These are phyloP conservation scores for Dasypolia templi DNA, from an alignment of 2,888 invertebrate genomes.

Conservation along the genomic window DNA sequence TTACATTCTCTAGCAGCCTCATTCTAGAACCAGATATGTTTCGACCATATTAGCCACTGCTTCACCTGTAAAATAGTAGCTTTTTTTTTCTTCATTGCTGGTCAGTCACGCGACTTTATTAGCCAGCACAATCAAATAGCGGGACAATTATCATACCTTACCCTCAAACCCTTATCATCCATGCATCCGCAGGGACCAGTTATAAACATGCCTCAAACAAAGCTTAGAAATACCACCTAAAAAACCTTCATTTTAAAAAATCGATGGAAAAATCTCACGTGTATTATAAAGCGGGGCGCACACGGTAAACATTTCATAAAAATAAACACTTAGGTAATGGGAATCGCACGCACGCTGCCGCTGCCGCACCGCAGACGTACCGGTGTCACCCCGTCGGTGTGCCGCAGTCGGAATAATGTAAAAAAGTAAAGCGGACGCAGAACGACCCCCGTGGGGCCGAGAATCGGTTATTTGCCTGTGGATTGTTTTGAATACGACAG, in stretches of 20 bases:
- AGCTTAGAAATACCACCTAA: conserved; percentile 44
- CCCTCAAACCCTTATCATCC: conserved; percentile 19
- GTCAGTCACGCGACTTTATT: conserved; percentile 9
- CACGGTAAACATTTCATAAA: conserved; percentile 83
- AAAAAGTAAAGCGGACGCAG: conserved; percentile 85
- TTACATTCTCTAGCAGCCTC: too few relatives aligned
- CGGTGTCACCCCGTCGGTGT: conserved; percentile 57
- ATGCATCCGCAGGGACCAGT: conserved; percentile 36
- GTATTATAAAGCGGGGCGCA: conserved; percentile 76
- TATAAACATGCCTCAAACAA: conserved; percentile 54
- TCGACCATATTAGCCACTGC: background rate
- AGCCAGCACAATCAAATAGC: conserved; percentile 31
- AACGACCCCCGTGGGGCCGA: conserved; percentile 86
- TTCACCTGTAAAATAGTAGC: background rate
- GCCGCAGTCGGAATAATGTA: conserved; percentile 77
- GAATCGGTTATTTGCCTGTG: conserved; percentile 88
- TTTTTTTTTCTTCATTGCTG: conserved; percentile 8
- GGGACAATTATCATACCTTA: conserved; percentile 35
- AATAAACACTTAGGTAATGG: conserved; percentile 88
- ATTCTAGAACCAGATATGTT: background rate
- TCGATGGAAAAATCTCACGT: conserved; percentile 75
- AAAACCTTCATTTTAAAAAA: conserved; percentile 68
- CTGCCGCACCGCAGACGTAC: conserved; percentile 56
- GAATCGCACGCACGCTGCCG: conserved; percentile 75
- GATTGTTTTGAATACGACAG: conserved; percentile 87